Base-by-base conservation (phyloP, 1,140 invertebrate species). In the Trachymyrmex cornetzi region DNA sequence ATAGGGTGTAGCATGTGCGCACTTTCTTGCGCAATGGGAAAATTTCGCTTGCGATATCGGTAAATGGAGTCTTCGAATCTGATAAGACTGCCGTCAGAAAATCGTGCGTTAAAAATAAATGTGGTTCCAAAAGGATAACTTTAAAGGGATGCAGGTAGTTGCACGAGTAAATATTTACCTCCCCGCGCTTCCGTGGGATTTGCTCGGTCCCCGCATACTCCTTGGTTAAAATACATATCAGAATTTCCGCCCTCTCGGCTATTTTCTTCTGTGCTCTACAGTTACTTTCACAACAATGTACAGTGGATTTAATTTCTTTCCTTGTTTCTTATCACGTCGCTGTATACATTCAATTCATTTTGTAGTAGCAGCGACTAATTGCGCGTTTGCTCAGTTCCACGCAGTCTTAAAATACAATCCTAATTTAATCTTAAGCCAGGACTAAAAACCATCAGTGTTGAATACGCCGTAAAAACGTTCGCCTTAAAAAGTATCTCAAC, bases 151-250 rank as follows among this genome's bases (percentile, higher is more conserved):
- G 80, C 80, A 63, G 80, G 69, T 74, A 74, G 69, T 74, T 74
- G 69, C 14, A 55, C 69, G 38, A 84, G 69, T 74, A 84, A 84
- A 84, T 75, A 84, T 84, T 84, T 84, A 75, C 55, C 55, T 84
- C 38, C n/a, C 55, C 34, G 50, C 80, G 69, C 80, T 81, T 81
- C 48, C 64, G 64, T 81, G 64, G 69, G 80, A 84, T 84, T 75
- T 84, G 69, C 69, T n/a, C 55, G 24, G 38, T 27, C 44, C 38
- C 80, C 69, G 69, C 55, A 75, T 84, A 84, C 30, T 69, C 80
- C 55, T 30, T 69, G 80, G 80, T 75, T 84, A 84, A 75, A 84
- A 84, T 84, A 84, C 80, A 61, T 84, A 84, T 84, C 80, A 61
- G 80, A 44, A 84, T 84, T 75, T 75, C 24, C 44, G 61, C 69